Conservation (phyloP, 2,113 vertebrate species). For the Tor tambroides region DNA sequence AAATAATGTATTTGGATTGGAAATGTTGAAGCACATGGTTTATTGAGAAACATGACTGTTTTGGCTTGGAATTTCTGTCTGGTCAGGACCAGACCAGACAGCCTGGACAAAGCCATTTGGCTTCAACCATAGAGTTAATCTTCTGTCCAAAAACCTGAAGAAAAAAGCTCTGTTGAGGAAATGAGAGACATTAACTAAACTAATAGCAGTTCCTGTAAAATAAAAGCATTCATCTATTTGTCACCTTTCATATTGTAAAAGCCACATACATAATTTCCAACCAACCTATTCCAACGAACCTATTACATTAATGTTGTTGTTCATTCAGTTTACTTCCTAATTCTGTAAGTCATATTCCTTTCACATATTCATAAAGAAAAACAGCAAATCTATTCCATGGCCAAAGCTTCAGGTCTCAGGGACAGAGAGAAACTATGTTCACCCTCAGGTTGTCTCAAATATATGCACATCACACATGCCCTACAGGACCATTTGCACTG, state of each 20-base stretch:
- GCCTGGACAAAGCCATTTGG: conserved; percentile 21
- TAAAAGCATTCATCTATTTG: background rate
- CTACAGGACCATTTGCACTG: conserved; percentile 30
- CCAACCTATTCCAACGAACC: background rate
- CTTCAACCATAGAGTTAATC: conserved; percentile 17
- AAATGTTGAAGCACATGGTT: conserved; percentile 69
- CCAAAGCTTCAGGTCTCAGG: conserved; percentile 21
- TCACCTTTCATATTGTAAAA: background rate
- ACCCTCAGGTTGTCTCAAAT: background rate
- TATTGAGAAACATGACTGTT: conserved; percentile 58
- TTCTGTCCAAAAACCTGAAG: conserved; percentile 12
- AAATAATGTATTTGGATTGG: conserved; percentile 71
- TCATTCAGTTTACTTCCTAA: background rate
- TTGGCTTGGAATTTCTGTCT: conserved; percentile 56
- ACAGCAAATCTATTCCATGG: background rate
- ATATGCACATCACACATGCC: conserved; percentile 44
- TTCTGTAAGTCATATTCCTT: background rate
- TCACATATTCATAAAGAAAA: background rate
- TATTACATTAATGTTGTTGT: background rate
- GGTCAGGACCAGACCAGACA: conserved; percentile 11
- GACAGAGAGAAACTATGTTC: conserved; percentile 21
- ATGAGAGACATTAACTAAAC: conserved; percentile 23
- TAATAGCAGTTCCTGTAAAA: background rate
- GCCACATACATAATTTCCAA: background rate
- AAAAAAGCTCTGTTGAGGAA: background rate